A percentile compares a stretch with the other conserved stretches of the same genome.
Conservation (phyloP, 2,797 vertebrate species). For the Melanotaenia trifasciata region DNA sequence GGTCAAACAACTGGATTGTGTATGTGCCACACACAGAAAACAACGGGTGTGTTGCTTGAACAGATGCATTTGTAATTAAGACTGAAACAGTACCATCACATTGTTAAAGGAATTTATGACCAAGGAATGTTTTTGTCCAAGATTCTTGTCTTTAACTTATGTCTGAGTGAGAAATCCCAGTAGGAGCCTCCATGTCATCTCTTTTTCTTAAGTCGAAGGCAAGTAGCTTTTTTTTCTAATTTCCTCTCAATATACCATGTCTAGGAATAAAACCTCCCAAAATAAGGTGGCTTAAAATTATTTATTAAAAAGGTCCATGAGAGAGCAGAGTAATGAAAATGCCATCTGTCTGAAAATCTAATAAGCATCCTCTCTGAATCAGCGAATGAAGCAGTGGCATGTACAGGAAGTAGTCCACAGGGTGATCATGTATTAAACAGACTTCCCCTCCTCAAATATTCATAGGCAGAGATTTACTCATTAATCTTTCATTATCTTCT, state of each 20-base stretch:
- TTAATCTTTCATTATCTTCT: conserved; percentile 85
- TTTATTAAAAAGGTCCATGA: conserved; percentile 63
- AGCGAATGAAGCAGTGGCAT: conserved; percentile 60
- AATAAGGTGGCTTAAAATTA: conserved; percentile 66
- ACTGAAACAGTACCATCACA: background rate
- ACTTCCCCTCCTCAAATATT: conserved; percentile 83
- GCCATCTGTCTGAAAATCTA: conserved; percentile 72
- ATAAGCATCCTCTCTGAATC: conserved; percentile 69
- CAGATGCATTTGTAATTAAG: conserved; percentile 15
- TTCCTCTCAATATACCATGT: conserved; percentile 29
- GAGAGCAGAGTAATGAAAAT: conserved; percentile 77
- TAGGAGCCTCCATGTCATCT: conserved; percentile 24
- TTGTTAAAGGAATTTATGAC: conserved; percentile 5
- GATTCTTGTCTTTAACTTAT: conserved; percentile 2
- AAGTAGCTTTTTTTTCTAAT: background rate
- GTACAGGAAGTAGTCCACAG: conserved; percentile 76
- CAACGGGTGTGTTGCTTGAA: conserved; percentile 17
- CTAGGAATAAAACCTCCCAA: conserved; percentile 44
- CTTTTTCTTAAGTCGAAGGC: conserved; percentile 15
- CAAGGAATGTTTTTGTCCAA: conserved; percentile 15
- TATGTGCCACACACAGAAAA: background rate
- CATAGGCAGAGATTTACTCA: conserved; percentile 81
- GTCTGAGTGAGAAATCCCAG: conserved; percentile 12
- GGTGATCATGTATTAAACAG: conserved; percentile 83
- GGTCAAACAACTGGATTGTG: conserved; percentile 30